Percentiles rank a stretch among this genome's conserved stretches.
Conservation (phyloP, 37 sponge, comb jelly and placozoan genomes). For the Eunapius fragilis region DNA sequence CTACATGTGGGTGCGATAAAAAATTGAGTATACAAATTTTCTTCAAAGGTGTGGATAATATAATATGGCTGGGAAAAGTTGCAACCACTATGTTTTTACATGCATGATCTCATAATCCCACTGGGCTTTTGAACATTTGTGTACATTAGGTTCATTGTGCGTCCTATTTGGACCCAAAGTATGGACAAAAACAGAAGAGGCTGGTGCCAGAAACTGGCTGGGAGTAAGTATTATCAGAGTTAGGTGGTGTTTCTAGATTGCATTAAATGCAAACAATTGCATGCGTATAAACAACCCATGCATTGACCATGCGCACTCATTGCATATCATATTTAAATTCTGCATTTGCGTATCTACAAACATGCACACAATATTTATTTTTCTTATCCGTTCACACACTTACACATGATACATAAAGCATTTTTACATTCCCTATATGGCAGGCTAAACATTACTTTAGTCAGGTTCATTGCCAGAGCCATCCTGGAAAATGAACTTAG, state of each 20-base stretch:
- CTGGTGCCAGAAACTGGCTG: slow-evolving; percentile 49
- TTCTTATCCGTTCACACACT: too few species aligned
- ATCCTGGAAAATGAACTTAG: too few species aligned
- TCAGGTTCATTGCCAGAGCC: not conserved
- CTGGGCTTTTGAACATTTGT: too few species aligned
- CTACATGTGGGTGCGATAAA: too few species aligned
- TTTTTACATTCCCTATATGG: too few species aligned
- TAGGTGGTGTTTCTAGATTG: too few species aligned
- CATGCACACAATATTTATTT: not conserved
- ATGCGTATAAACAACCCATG: not conserved
- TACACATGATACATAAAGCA: too few species aligned
- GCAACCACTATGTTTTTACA: slow-evolving; percentile 45
- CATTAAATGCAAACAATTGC: not conserved
- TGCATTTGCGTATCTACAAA: not conserved
- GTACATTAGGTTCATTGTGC: not conserved
- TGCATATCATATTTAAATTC: not conserved
- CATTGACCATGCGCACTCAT: not conserved
- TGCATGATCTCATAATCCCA: not conserved
- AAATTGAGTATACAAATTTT: too few species aligned
- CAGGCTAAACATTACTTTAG: too few species aligned
- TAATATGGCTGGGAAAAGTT: too few species aligned
- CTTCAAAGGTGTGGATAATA: too few species aligned
- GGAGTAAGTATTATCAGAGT: slow-evolving; percentile 66
- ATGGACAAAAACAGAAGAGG: not conserved
- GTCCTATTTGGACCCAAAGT: slow-evolving; percentile 5